Evolutionary conservation across 2,797 vertebrate genomes (phyloP).

Genomic region (Enteromius viviparus): DNA sequence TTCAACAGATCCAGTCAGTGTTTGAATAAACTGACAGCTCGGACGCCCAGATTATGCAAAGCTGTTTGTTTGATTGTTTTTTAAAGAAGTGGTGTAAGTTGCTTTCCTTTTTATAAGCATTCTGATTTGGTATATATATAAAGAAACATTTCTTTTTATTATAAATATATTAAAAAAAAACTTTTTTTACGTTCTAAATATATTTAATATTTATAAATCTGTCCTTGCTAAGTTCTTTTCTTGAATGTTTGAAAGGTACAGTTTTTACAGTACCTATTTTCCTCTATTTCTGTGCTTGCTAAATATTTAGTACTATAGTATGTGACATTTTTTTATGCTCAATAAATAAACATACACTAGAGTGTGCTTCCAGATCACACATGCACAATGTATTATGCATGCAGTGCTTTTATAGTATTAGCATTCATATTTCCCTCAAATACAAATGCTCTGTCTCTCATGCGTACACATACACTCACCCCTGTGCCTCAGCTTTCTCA

Average conservation of each 20-base stretch:
- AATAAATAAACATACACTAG: background rate
- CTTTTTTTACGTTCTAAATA: background rate
- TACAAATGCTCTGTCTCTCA: conserved; percentile 13
- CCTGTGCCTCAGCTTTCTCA: conserved; percentile 1
- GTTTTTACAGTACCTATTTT: background rate
- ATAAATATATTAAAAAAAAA: background rate
- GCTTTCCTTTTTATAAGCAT: background rate
- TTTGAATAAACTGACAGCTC: no score
- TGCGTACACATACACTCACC: background rate
- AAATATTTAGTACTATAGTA: background rate
- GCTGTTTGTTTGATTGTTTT: no score
- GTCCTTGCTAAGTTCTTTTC: background rate
- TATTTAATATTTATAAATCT: background rate
- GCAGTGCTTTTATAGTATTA: background rate
- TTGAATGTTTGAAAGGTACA: background rate
- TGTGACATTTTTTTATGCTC: background rate
- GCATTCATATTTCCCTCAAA: conserved; percentile 13
- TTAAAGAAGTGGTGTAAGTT: no score
- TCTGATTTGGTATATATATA: background rate
- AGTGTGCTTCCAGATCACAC: background rate
- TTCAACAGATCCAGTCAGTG: no score
- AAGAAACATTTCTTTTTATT: background rate
- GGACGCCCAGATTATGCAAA: no score
- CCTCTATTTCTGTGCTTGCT: background rate
- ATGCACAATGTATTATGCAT: conserved; percentile 7